Evolutionary conservation across 37 sponge, comb jelly and placozoan genomes (phyloP).

Genomic region (Axinella damicornis): DNA sequence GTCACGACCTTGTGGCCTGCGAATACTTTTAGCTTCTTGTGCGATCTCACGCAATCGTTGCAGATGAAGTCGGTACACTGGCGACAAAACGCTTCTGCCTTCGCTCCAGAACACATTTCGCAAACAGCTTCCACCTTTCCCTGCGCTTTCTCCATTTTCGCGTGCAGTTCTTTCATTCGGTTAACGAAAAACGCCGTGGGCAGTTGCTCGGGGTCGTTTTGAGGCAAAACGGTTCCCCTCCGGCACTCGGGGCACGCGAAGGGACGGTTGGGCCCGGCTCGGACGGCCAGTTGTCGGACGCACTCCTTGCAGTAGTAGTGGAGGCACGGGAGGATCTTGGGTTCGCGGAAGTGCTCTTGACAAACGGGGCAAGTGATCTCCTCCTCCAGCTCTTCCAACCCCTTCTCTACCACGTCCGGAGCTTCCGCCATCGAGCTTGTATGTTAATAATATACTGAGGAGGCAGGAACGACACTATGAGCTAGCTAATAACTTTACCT

Average conservation of each 20-base stretch:
- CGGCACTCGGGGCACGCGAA: constrained; percentile 55
- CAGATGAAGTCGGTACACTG: constrained; percentile 48
- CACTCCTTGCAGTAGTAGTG: constrained; percentile 64
- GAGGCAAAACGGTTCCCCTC: constrained; percentile 12
- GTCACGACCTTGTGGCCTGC: constrained; percentile 11
- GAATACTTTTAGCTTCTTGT: constrained; percentile 25
- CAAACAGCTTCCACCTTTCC: constrained; percentile 32
- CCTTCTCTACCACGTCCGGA: neutral
- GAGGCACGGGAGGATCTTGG: constrained; percentile 48
- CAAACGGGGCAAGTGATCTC: constrained; percentile 58
- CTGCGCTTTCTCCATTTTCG: constrained; percentile 18
- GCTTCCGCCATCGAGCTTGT: too few species aligned
- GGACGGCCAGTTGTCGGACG: constrained; percentile 23
- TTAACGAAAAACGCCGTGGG: constrained; percentile 46
- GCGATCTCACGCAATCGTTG: constrained; percentile 24
- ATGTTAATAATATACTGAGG: too few species aligned
- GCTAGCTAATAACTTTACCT: too few species aligned
- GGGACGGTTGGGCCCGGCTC: constrained; percentile 10
- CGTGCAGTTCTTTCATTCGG: constrained; percentile 38
- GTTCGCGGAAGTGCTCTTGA: constrained; percentile 28
- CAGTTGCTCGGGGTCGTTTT: constrained; percentile 5
- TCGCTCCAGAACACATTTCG: constrained; percentile 26
- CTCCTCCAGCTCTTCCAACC: constrained; percentile 20
- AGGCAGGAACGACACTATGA: too few species aligned
- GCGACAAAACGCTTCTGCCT: constrained; percentile 34